Conservation (phyloP, 2,113 vertebrate genomes). For the Dissostichus mawsoni region DNA sequence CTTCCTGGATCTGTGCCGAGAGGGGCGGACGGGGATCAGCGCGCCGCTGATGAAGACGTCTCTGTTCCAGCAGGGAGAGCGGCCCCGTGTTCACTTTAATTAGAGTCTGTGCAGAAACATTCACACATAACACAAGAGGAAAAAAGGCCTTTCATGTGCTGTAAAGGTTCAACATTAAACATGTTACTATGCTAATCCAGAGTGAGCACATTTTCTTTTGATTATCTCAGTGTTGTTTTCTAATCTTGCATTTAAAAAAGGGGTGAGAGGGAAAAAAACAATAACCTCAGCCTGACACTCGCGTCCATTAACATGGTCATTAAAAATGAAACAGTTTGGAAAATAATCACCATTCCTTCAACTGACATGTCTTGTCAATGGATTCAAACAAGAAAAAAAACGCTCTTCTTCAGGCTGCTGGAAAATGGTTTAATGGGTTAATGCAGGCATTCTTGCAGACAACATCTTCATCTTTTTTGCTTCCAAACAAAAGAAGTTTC, state of each 20-base stretch:
- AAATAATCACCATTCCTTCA: conserved; percentile 8
- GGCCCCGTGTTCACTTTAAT: conserved; percentile 72
- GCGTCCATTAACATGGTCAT: conserved; percentile 30
- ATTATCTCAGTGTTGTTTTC: conserved; percentile 43
- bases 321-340: conserved; percentile 13
- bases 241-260: conserved; percentile 28
- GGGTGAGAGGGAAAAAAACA: not conserved
- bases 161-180: conserved; percentile 41
- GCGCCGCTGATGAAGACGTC: conserved; percentile 54
- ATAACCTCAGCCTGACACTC: conserved; percentile 15
- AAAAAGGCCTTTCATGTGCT: conserved; percentile 42
- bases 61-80: conserved; percentile 57
- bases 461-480: conserved; percentile 74
- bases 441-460: conserved; percentile 82
- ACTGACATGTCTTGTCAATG: not conserved
- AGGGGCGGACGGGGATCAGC: conserved; percentile 65
- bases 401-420: conserved; percentile 64
- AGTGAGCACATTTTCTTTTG: conserved; percentile 53
- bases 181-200: conserved; percentile 18
- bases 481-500: conserved; percentile 69
- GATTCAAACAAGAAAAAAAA: conserved; percentile 24
- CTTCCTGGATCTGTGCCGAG: conserved; percentile 58
- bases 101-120: conserved; percentile 50
- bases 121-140: conserved; percentile 31
- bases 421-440: conserved; percentile 86